Conservation (phyloP, 2,888 invertebrate genomes). For the Synergus japonicus region DNA sequence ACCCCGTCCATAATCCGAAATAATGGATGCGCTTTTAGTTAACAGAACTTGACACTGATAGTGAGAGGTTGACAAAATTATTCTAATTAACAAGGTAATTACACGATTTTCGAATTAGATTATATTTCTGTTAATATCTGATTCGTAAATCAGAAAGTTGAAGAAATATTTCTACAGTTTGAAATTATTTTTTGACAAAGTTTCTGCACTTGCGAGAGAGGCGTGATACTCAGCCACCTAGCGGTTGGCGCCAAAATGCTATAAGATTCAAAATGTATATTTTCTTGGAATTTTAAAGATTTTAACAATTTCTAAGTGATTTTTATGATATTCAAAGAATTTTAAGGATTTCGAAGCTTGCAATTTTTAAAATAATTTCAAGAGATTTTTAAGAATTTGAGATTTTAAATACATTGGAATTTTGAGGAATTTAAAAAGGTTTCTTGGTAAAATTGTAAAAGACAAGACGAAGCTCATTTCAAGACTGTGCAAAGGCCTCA, state of each 20-base stretch:
- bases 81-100: not conserved
- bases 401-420: no score
- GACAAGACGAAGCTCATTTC: not conserved
- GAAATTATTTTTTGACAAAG: not conserved
- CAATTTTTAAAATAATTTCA: no score
- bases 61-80: conserved; percentile 15
- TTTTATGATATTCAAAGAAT: no score
- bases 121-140: not conserved
- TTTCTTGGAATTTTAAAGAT: no score
- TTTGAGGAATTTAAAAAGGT: no score
- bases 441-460: no score
- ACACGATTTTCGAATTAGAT: not conserved
- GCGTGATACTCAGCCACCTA: not conserved
- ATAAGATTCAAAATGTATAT: not conserved
- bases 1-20: not conserved
- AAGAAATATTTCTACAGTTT: not conserved
- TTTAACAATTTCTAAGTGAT: no score
- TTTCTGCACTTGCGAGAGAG: not conserved
- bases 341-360: no score
- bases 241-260: not conserved
- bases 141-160: not conserved
- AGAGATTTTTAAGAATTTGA: no score
- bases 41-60: not conserved
- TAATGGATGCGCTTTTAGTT: not conserved
- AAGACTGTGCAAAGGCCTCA: not conserved